phyloP scores from a whole-genome alignment of 2,113 vertebrate genomes.

The Bufo bufo region DNA sequence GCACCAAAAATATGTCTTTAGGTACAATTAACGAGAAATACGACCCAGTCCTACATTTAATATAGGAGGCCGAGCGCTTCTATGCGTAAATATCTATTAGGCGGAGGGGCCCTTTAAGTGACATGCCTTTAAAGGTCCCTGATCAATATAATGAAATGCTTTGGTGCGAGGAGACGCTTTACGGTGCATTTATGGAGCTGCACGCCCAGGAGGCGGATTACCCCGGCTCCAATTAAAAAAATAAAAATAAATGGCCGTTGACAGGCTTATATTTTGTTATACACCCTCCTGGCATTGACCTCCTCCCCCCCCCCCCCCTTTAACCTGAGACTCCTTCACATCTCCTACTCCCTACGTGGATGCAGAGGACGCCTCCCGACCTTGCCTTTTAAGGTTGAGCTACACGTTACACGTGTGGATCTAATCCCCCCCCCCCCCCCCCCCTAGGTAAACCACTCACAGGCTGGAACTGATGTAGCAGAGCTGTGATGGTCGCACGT shows the following conservation, averaged over 20 bases:
- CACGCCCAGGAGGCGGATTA: not conserved
- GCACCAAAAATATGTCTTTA: not conserved
- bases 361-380: not conserved
- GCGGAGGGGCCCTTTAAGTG: not conserved
- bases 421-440: not conserved
- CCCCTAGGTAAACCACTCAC: not conserved
- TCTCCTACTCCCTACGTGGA: not conserved
- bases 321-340: not conserved
- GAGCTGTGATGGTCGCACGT: not conserved
- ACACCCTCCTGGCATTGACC: too few species aligned
- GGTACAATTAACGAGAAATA: not conserved
- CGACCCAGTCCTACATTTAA: not conserved
- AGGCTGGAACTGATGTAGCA: not conserved
- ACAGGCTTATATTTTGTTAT: too few species aligned
- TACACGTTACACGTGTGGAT: not conserved
- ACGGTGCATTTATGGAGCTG: not conserved
- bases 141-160: not conserved
- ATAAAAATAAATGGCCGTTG: not conserved
- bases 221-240: not conserved
- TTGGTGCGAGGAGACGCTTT: not conserved
- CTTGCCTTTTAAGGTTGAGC: slow-evolving; percentile 7
- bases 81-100: not conserved
- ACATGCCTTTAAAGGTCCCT: not conserved
- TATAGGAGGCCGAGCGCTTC: not conserved
- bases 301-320: too few species aligned